Conservation (phyloP, 2,888 invertebrate genomes). For the Pachydiplax longipennis region DNA sequence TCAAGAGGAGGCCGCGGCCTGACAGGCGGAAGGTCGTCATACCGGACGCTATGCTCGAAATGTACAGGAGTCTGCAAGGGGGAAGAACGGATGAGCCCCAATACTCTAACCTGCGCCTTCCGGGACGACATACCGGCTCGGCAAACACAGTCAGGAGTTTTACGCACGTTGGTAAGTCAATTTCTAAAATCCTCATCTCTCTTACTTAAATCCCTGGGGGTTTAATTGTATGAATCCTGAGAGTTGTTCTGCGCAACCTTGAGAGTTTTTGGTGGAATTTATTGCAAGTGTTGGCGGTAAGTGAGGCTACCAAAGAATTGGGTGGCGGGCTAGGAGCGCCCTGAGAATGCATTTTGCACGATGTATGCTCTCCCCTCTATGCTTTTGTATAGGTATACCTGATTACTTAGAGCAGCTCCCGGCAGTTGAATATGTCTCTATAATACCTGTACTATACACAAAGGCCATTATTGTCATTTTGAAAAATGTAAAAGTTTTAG, state of each 20-base stretch:
- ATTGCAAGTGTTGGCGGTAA: neutral
- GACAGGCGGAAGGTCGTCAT: slow-evolving; percentile 63
- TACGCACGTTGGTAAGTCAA: slow-evolving; percentile 76
- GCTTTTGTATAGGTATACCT: no score
- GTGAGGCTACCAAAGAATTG: no score
- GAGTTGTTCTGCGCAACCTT: neutral
- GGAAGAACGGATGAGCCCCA: slow-evolving; percentile 62
- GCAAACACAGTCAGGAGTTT: slow-evolving; percentile 88
- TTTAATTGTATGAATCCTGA: neutral
- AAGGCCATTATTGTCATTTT: no score
- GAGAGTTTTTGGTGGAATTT: neutral
- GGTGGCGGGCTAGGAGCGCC: no score
- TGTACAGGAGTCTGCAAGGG: slow-evolving; percentile 71
- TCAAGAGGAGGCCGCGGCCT: slow-evolving; percentile 65
- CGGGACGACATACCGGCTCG: slow-evolving; percentile 73
- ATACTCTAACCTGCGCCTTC: slow-evolving; percentile 68
- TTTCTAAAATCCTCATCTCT: neutral
- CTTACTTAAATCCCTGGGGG: neutral
- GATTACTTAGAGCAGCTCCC: no score
- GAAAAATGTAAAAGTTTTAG: no score
- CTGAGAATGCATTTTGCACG: no score
- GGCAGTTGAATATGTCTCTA: no score
- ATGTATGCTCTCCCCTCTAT: no score
- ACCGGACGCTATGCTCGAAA: slow-evolving; percentile 81
- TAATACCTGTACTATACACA: no score